These are phyloP conservation scores for Drosophila bifasciata DNA, from an alignment of 1,140 invertebrate genomes.

Conservation along the genomic window DNA sequence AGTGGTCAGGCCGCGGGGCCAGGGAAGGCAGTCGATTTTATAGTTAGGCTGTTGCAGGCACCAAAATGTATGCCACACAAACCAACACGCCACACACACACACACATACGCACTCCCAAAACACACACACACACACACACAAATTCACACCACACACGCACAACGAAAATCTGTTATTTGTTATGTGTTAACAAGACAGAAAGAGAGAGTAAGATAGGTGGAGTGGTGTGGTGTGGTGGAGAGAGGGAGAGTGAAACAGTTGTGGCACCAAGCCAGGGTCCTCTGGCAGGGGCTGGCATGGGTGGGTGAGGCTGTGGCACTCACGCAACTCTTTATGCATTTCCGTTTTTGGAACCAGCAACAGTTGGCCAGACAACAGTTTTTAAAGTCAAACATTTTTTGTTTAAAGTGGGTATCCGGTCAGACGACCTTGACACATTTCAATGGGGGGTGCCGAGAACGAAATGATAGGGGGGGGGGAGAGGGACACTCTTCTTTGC, in stretches of 20 bases:
- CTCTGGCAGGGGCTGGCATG: too few relatives aligned
- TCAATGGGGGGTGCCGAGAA: slow-evolving; percentile 4
- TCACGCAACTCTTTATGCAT: slow-evolving; percentile 70
- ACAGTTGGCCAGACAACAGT: slow-evolving; percentile 57
- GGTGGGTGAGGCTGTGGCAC: slow-evolving; percentile 19
- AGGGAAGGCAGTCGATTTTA: slow-evolving; percentile 54
- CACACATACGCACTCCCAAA: slow-evolving; percentile 11
- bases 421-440: slow-evolving; percentile 73
- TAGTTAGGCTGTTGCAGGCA: slow-evolving; percentile 66
- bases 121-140: slow-evolving; percentile 15
- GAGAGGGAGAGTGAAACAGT: not conserved
- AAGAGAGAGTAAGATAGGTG: slow-evolving; percentile 2
- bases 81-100: slow-evolving; percentile 24
- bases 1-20: slow-evolving; percentile 29
- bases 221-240: too few relatives aligned
- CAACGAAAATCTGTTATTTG: slow-evolving; percentile 68
- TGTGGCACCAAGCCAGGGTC: slow-evolving; percentile 20
- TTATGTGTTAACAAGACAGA: slow-evolving; percentile 71
- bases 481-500: too few relatives aligned
- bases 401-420: slow-evolving; percentile 56
- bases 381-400: slow-evolving; percentile 60
- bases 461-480: not conserved
- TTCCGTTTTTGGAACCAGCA: slow-evolving; percentile 55
- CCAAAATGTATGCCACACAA: slow-evolving; percentile 74
- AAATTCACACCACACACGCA: slow-evolving; percentile 21